Evolutionary conservation across 2,113 vertebrate species (phyloP).

Genomic region (Nibea albiflora): DNA sequence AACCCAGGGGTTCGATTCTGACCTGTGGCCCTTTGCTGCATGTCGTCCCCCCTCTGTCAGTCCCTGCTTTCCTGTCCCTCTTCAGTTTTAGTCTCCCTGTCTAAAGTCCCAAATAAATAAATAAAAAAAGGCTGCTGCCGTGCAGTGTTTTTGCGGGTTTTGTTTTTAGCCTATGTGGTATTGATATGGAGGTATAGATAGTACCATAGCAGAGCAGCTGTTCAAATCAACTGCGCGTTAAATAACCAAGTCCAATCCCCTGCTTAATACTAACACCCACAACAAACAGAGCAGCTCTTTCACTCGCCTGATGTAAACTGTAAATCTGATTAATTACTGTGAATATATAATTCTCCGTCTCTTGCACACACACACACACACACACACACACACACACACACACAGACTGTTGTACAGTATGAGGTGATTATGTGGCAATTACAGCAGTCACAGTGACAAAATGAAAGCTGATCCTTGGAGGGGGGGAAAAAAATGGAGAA

Average conservation of each 20-base stretch:
- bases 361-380: slow-evolving; percentile 8
- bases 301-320: slow-evolving; percentile 70
- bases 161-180: slow-evolving; percentile 15
- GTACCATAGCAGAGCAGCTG: slow-evolving; percentile 72
- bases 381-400: slow-evolving; percentile 6
- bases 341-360: slow-evolving; percentile 74
- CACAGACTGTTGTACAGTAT: slow-evolving; percentile 41
- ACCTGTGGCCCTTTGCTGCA: too few species aligned
- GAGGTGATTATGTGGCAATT: slow-evolving; percentile 78
- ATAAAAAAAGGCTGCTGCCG: background rate
- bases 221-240: slow-evolving; percentile 78
- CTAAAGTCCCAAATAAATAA: too few species aligned
- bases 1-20: too few species aligned
- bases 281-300: slow-evolving; percentile 72
- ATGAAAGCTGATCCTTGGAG: slow-evolving; percentile 73
- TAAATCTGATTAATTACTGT: slow-evolving; percentile 81
- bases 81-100: too few species aligned
- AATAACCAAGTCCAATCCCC: slow-evolving; percentile 76
- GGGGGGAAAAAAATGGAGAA: slow-evolving; percentile 46
- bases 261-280: slow-evolving; percentile 76
- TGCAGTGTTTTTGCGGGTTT: slow-evolving; percentile 2
- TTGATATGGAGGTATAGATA: slow-evolving; percentile 65
- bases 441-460: slow-evolving; percentile 69
- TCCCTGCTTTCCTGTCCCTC: too few species aligned
- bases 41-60: too few species aligned